Base-by-base conservation (phyloP, 2,888 invertebrate species). In the Deladenus siricidicola region DNA sequence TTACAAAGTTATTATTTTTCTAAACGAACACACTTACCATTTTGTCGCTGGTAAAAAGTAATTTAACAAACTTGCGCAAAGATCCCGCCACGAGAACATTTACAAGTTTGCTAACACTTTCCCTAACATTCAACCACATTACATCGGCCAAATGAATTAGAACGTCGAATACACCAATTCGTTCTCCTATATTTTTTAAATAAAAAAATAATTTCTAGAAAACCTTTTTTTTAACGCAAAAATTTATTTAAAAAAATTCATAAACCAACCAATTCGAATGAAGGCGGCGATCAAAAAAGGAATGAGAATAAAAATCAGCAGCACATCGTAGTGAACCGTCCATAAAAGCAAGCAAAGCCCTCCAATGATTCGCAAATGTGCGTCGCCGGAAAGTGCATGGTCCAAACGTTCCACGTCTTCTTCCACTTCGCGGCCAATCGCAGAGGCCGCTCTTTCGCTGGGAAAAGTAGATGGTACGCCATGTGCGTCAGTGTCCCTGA, bases 1-100 rank as follows among this genome's bases (percentile, higher is more conserved):
- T n/a, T n/a, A n/a, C n/a, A n/a, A n/a, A n/a, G n/a, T n/a, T n/a
- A n/a, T 34, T 14, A 34, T 34, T 34, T 34, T 34, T 34, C 6
- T 10, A 34, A 10, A 34, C 8, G 39, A 34, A 34, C 14, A 34
- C 14, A 14, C 39, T 43, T 30, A 68, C 70, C 56, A 62, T 57
- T 43, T 55, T 43, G 53, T 72, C 72, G 39, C 68, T 73, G 26
- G 72, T 65, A 43, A 70, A 70, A 4, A 70, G 58, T 21, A 77
- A 67, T 58, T 68, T 68, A 28, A 77, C 64, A 54, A 78, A 78
- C 53, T 77, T 70, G n/a, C 77, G 63, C n/a, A 77, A 61, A 4
- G 74, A 69, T 21, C 77, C 77, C 6, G 77, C 75, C 4, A 78
- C 75, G 19, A 72, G 70, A 29, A 77, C 68, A 43, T 78, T 68